Evolutionary conservation across 2,113 vertebrate species (phyloP), one percentile per base, ranked within the genome.

Genomic region (Sceloporus undulatus): DNA sequence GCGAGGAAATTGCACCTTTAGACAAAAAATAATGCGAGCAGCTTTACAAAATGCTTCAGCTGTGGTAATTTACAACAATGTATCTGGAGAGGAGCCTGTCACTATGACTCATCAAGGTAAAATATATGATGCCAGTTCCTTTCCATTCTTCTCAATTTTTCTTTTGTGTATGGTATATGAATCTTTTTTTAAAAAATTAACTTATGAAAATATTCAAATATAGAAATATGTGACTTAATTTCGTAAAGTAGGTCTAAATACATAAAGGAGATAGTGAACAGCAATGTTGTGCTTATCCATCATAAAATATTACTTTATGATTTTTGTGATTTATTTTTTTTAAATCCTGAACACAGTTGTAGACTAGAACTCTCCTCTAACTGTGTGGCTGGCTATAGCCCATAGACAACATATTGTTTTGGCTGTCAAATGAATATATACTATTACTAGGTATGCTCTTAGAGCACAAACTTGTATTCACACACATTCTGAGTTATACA

Each of bases 61-160:
- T 0, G 99, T 99, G 68, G 98, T 99, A 92, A 98, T 99, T 95
- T 99, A 99, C 96, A 99, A 99, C 93, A 98, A 98, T 94, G 97
- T 98, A 95, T 98, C 98, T 91, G 98, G 98, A 62, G 97, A 98
- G 54, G 97, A 98, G 76, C 98, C 98, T 0, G 98, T 99, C 93
- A 98, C 98, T 0, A 99, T 99, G 99, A 98, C 98, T 75, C 99
- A 99, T 87, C 98, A 98, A 98, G 99, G 99, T 99, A 96, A 97
- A 94, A 88, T 79, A 76, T 87, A 56, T 3, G 0, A 25, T 8
- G 38, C n/a, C 71, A 88, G 19, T 48, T 92, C 80, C 70, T 40
- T 7, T 62, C 9, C 42, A 10, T 85, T 13, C 71, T 75, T 40
- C 42, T 87, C 56, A 76, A n/a, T 86, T 82, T 70, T 29, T 42